Evolutionary conservation across 2,888 invertebrate species (phyloP).

Genomic region (Orchesella flavescens): DNA sequence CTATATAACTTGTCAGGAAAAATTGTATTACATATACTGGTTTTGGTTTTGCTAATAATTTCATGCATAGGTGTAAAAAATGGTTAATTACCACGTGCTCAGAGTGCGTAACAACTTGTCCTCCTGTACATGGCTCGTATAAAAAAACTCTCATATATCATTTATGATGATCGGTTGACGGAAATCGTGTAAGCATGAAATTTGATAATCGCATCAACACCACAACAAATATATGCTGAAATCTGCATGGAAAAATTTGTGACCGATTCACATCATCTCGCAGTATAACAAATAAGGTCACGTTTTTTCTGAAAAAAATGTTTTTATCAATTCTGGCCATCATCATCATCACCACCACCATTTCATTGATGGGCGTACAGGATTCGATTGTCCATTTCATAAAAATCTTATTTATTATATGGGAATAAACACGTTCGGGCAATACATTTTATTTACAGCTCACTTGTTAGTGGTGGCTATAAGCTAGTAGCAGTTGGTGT

Average conservation of each 20-base stretch:
- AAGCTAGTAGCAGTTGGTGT: not conserved
- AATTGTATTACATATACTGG: slow-evolving; percentile 16
- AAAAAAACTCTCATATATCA: slow-evolving; percentile 7
- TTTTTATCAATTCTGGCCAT: slow-evolving; percentile 58
- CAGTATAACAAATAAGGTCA: slow-evolving; percentile 53
- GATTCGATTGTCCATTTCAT: slow-evolving; percentile 49
- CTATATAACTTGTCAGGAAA: too few relatives aligned
- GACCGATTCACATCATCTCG: slow-evolving; percentile 10
- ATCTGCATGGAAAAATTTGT: slow-evolving; percentile 12
- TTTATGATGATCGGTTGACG: slow-evolving; percentile 58
- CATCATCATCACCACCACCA: slow-evolving; percentile 44
- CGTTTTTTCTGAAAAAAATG: slow-evolving; percentile 42
- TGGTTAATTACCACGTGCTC: slow-evolving; percentile 58
- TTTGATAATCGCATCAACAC: slow-evolving; percentile 46
- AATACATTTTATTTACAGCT: not conserved
- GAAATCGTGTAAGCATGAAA: slow-evolving; percentile 61
- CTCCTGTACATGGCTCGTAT: too few relatives aligned
- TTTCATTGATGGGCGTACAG: slow-evolving; percentile 53
- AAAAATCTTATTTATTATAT: slow-evolving; percentile 30
- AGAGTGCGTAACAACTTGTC: slow-evolving; percentile 59
- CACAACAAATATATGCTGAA: not conserved
- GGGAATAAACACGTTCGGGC: slow-evolving; percentile 5
- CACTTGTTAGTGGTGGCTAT: not conserved
- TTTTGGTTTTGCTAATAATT: slow-evolving; percentile 19
- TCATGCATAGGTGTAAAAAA: slow-evolving; percentile 36